Percentiles rank a stretch among this genome's conserved stretches.
phyloP scores from a whole-genome alignment of 2,888 invertebrate species.

The Cephus nigrinus region DNA sequence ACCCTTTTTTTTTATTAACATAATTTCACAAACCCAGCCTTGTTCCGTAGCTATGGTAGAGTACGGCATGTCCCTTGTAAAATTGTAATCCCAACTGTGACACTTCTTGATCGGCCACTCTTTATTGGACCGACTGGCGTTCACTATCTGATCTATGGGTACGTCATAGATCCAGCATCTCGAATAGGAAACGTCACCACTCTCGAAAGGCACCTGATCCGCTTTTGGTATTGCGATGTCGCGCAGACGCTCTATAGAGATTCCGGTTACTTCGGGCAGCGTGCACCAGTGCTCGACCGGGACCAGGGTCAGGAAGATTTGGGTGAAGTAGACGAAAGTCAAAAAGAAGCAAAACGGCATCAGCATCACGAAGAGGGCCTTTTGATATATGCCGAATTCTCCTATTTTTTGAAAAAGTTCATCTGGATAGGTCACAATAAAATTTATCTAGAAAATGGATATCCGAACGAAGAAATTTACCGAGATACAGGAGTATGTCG shows the following conservation, averaged over 20 bases:
- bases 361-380: slow-evolving; percentile 51
- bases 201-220: slow-evolving; percentile 29
- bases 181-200: slow-evolving; percentile 35
- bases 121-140: slow-evolving; percentile 14
- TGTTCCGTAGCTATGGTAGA: slow-evolving; percentile 31
- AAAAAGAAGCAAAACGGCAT: slow-evolving; percentile 58
- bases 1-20: not conserved
- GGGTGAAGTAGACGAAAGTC: slow-evolving; percentile 58
- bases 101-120: slow-evolving; percentile 34
- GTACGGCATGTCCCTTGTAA: slow-evolving; percentile 31
- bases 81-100: slow-evolving; percentile 35
- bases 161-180: slow-evolving; percentile 46
- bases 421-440: not conserved
- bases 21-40: slow-evolving; percentile 24
- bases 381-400: slow-evolving; percentile 59
- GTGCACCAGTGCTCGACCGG: slow-evolving; percentile 56
- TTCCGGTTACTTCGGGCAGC: slow-evolving; percentile 32
- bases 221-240: slow-evolving; percentile 36
- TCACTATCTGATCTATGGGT: slow-evolving; percentile 30
- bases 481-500: slow-evolving; percentile 40
- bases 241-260: slow-evolving; percentile 39
- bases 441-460: not conserved
- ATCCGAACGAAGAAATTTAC: slow-evolving; percentile 17
- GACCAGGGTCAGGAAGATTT: slow-evolving; percentile 56
- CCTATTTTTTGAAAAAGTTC: slow-evolving; percentile 36